Evolutionary conservation across 1,140 invertebrate genomes (phyloP), one percentile per base, ranked within the genome.

Genomic region (Aphelinus atriplicis): DNA sequence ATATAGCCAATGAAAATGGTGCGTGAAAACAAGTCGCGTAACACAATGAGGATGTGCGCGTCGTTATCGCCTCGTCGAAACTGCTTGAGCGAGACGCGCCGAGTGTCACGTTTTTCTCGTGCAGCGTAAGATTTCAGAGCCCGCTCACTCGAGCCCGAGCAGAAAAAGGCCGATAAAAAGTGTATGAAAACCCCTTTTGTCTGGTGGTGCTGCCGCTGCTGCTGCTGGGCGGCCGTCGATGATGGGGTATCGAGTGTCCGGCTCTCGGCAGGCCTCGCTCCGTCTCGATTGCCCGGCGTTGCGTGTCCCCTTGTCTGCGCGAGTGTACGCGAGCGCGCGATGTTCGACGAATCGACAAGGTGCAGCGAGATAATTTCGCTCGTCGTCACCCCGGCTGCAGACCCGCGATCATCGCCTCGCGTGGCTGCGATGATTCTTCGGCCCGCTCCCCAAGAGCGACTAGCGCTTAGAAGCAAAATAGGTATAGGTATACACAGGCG

Each of bases 241-340:
- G 72, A 67, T 51, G 64, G 58, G 65, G 50, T 74, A 74, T 74
- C 58, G 65, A 74, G 46, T 74, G 65, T 74, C 72, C 56, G 46
- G 47, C 42, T 45, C 46, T 42, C 3, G 42, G 63, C 42, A 58
- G 26, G 68, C 64, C 71, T 66, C 51, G 51, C 64, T 55, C 71
- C 50, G 10, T 47, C 9, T 48, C 60, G 47, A 26, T 26, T 26
- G 26, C 26, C 26, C 26, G 26, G 26, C 26, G 26, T 26, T 26
- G 26, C 26, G 26, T 26, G 26, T 26, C 0, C 26, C 26, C 26
- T 26, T 26, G 26, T 26, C 26, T 26, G 26, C 26, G 0, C 26
- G 26, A 26, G 26, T 26, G 26, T 26, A 26, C 26, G 26, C 26
- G 26, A 26, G 26, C 26, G 26, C 26, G 26, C 26, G 26, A 26